These are phyloP conservation scores for Coilia nasus DNA, from an alignment of 2,797 vertebrate species.

Conservation along the genomic window DNA sequence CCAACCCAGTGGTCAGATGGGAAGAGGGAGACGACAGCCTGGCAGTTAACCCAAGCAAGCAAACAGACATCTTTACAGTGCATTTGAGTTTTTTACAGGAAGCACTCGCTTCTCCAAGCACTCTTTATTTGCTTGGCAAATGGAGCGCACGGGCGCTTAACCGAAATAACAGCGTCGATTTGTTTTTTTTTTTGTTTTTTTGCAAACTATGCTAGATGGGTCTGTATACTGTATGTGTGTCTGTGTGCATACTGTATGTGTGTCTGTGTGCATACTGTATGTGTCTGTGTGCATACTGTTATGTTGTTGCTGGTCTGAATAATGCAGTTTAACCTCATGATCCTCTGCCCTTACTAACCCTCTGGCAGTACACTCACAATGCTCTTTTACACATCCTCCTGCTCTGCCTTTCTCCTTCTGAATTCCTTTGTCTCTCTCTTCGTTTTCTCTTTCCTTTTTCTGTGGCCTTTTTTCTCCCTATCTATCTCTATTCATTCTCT, in stretches of 20 bases:
- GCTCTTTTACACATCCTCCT: background rate
- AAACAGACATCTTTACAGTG: conserved; percentile 12
- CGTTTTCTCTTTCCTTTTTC: too few species aligned
- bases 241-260: background rate
- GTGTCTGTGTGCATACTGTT: background rate
- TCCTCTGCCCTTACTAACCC: conserved; percentile 32
- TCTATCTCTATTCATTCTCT: too few species aligned
- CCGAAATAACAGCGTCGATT: conserved; percentile 20
- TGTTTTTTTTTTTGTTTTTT: background rate
- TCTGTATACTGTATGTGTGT: conserved; percentile 26
- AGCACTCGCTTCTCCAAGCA: background rate
- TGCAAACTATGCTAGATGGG: background rate
- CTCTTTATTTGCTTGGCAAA: conserved; percentile 40
- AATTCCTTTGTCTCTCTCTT: too few species aligned
- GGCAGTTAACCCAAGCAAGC: background rate
- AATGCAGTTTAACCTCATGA: conserved; percentile 32
- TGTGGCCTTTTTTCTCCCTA: too few species aligned
- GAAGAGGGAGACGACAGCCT: background rate
- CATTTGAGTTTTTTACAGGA: background rate
- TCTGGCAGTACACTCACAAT: background rate
- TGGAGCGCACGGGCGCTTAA: conserved; percentile 32
- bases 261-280: conserved; percentile 26
- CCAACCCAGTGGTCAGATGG: background rate
- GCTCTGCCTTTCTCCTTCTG: too few species aligned
- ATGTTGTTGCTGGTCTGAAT: background rate